A percentile compares a stretch with the other conserved stretches of the same genome.
Conservation (phyloP, 2,113 vertebrate genomes). For the Cinclus mexicanus region DNA sequence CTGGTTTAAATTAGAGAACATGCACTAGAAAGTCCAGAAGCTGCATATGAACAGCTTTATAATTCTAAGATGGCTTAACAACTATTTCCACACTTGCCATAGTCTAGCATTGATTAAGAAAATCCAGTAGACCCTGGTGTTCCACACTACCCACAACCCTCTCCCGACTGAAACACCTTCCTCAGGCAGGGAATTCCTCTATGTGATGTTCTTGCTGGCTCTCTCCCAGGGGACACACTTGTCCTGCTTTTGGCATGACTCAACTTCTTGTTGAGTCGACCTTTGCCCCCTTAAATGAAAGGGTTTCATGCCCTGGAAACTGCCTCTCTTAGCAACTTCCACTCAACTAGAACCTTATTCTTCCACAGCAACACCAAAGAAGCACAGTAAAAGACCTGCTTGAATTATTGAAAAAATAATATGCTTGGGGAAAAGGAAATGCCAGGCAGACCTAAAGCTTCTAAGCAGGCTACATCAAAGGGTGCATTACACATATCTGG, state of each 20-base stretch:
- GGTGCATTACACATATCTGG: not conserved
- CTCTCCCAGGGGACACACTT: conserved; percentile 16
- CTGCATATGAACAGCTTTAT: not conserved
- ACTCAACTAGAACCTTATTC: conserved; percentile 36
- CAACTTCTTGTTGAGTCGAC: conserved; percentile 52
- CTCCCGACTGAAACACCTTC: not conserved
- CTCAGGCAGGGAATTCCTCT: not conserved
- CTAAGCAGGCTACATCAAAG: conserved; percentile 46
- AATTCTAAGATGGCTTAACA: not conserved
- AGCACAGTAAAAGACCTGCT: not conserved
- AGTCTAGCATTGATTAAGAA: not conserved
- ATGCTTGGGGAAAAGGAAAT: conserved; percentile 21
- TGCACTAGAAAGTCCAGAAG: not conserved
- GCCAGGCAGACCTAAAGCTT: not conserved
- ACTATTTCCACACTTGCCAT: not conserved
- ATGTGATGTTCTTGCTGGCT: not conserved
- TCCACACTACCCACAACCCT: not conserved
- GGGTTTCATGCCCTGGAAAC: conserved; percentile 65
- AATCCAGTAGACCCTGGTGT: not conserved
- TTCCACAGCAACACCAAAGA: not conserved
- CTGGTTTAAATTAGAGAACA: conserved; percentile 17
- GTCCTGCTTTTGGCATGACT: conserved; percentile 58
- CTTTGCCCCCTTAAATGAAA: conserved; percentile 53
- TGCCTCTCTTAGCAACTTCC: conserved; percentile 40
- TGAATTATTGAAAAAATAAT: conserved; percentile 29